These are phyloP conservation scores for Magallana ariakensis DNA, from an alignment of 1,140 invertebrate genomes.

Conservation along the genomic window DNA sequence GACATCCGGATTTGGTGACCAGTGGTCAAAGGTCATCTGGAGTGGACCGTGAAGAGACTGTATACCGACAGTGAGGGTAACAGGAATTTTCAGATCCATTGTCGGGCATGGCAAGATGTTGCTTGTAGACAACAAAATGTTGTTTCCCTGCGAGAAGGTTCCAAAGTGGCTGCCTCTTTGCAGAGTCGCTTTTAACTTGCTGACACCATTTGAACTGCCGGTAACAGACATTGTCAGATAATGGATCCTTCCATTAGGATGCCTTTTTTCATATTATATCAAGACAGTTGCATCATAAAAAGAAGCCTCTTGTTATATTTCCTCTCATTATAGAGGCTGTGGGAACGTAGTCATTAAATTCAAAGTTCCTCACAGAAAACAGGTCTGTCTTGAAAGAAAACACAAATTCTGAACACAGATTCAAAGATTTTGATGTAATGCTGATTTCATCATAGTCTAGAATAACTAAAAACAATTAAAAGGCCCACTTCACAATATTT, in stretches of 20 bases:
- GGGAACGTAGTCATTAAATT: not conserved
- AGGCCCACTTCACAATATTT: not conserved
- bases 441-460: not conserved
- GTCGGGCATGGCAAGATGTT: not conserved
- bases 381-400: not conserved
- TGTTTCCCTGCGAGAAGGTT: conserved; percentile 1
- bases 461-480: not conserved
- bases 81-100: not conserved
- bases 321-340: not conserved
- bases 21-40: not conserved
- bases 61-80: not conserved
- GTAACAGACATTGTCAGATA: not conserved
- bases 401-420: not conserved
- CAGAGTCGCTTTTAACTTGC: conserved; percentile 4
- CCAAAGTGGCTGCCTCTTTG: not conserved
- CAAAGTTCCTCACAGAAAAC: not conserved
- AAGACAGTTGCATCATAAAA: not conserved
- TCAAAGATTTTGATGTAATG: not conserved
- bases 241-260: not conserved
- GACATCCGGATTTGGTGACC: not conserved
- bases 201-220: not conserved
- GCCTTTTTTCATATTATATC: not conserved
- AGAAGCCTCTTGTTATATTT: conserved; percentile 10
- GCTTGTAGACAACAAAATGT: conserved; percentile 6
- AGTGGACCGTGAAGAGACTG: conserved; percentile 5